These are phyloP conservation scores for Lucilia cuprina DNA, from an alignment of 1,140 invertebrate genomes.

Conservation along the genomic window DNA sequence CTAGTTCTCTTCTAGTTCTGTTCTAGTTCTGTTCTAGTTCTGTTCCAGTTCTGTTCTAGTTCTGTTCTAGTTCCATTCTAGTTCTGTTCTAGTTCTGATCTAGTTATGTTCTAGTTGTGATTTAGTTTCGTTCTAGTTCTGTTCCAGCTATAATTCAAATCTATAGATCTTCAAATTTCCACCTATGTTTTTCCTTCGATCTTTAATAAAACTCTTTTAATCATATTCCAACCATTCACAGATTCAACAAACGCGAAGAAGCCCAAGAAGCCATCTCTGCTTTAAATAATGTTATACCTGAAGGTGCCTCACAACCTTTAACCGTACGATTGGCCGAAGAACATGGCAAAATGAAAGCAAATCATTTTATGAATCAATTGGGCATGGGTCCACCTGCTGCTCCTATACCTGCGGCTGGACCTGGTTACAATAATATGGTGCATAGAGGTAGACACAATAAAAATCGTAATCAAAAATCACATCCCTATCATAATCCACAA, in stretches of 20 bases:
- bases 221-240: slow-evolving; percentile 48
- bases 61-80: too few relatives aligned
- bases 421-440: slow-evolving; percentile 60
- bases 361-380: slow-evolving; percentile 59
- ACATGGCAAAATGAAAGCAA: slow-evolving; percentile 87
- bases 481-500: slow-evolving; percentile 61
- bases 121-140: too few relatives aligned
- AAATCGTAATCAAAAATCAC: slow-evolving; percentile 59
- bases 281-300: slow-evolving; percentile 84
- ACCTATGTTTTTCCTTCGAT: not conserved
- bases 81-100: too few relatives aligned
- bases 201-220: not conserved
- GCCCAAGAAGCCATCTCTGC: slow-evolving; percentile 86
- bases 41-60: too few relatives aligned
- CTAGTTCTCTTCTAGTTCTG: too few relatives aligned
- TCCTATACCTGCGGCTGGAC: slow-evolving; percentile 43
- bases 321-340: slow-evolving; percentile 88
- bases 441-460: slow-evolving; percentile 63
- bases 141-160: too few relatives aligned
- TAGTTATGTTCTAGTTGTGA: too few relatives aligned
- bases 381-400: slow-evolving; percentile 51
- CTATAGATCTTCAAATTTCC: too few relatives aligned
- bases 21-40: too few relatives aligned
- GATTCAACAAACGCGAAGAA: slow-evolving; percentile 82
- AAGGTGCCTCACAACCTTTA: slow-evolving; percentile 82